Percentiles rank a stretch among this genome's conserved stretches.
Conservation (phyloP, 2,797 vertebrate species). For the Emydoidea blandingii region DNA sequence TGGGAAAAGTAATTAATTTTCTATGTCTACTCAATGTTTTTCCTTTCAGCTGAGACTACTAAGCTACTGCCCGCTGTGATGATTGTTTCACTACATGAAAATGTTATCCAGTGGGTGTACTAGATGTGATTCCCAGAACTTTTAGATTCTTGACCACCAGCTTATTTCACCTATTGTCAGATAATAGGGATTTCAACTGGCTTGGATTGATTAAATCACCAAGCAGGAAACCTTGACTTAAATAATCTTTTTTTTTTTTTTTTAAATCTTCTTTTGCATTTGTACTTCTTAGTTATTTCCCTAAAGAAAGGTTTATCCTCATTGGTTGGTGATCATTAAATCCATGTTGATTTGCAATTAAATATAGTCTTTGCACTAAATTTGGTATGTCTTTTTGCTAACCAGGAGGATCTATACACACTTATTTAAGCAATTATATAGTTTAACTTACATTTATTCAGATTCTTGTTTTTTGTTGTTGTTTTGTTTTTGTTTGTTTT, state of each 20-base stretch:
- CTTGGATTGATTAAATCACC: neutral
- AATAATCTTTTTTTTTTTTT: neutral
- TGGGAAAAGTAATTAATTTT: slow-evolving; percentile 64
- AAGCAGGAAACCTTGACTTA: neutral
- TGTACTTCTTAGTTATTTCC: neutral
- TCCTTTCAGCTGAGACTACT: slow-evolving; percentile 12
- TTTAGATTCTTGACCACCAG: neutral
- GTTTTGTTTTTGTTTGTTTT: too few relatives aligned
- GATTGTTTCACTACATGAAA: neutral
- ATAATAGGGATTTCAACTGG: neutral
- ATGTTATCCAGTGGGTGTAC: neutral
- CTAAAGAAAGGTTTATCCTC: neutral
- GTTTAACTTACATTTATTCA: too few relatives aligned
- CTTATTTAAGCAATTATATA: too few relatives aligned
- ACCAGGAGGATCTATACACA: too few relatives aligned
- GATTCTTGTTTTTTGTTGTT: too few relatives aligned
- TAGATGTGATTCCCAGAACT: neutral
- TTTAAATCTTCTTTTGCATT: neutral
- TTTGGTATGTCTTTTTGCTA: neutral
- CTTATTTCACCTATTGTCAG: neutral
- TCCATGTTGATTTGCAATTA: neutral
- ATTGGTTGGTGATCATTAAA: neutral
- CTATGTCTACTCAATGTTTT: slow-evolving; percentile 35
- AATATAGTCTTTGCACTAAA: neutral
- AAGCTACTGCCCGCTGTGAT: slow-evolving; percentile 14